Evolutionary conservation across 2,113 vertebrate genomes (phyloP).

Genomic region (Neotragus pygmaeus): DNA sequence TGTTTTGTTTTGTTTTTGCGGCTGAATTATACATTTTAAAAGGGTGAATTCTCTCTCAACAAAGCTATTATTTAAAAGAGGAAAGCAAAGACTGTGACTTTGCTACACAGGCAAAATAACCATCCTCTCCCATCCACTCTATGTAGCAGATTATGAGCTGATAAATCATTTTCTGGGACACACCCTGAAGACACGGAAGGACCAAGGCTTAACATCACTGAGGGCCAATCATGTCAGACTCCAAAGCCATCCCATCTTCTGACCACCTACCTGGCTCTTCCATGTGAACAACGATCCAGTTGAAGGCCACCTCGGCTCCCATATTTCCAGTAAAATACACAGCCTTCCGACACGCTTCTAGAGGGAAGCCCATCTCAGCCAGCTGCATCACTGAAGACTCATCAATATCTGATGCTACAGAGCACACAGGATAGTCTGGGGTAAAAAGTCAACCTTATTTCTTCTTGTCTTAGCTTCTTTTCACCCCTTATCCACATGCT

Average conservation of each 20-base stretch:
- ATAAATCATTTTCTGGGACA: background rate
- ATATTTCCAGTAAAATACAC: slow-evolving; percentile 98
- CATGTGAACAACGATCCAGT: slow-evolving; percentile 99
- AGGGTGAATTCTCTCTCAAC: background rate
- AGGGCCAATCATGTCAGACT: background rate
- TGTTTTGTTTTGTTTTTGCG: background rate
- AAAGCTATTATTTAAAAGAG: background rate
- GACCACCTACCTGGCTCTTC: slow-evolving; percentile 92
- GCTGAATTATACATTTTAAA: background rate
- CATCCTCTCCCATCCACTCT: background rate
- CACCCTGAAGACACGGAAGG: background rate
- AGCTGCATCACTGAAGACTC: slow-evolving; percentile 97
- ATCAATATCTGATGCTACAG: slow-evolving; percentile 94
- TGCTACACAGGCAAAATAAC: background rate
- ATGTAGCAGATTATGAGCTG: background rate
- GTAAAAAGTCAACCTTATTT: background rate
- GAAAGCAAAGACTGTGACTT: background rate
- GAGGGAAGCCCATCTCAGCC: slow-evolving; percentile 98
- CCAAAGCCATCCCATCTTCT: background rate
- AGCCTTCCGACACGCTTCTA: slow-evolving; percentile 97
- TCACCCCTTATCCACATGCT: background rate
- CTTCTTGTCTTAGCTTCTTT: background rate
- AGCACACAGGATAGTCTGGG: slow-evolving; percentile 62
- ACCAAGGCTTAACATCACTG: background rate
- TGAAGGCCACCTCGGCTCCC: slow-evolving; percentile 97